Percentiles rank a stretch among this genome's conserved stretches.
These are phyloP conservation scores for Corythucha ciliata DNA, from an alignment of 2,888 invertebrate genomes.

Conservation along the genomic window DNA sequence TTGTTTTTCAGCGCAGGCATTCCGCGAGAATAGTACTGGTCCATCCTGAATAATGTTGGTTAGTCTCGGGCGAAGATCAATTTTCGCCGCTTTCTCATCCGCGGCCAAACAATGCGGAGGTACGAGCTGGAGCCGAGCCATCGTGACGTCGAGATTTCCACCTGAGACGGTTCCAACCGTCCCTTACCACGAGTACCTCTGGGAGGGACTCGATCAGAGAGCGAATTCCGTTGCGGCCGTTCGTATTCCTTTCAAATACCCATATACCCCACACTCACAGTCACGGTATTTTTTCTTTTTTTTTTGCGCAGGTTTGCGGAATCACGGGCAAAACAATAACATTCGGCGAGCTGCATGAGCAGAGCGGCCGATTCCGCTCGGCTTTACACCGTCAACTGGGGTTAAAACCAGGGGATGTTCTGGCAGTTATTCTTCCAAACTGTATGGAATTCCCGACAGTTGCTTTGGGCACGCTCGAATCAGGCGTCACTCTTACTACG, in stretches of 20 bases:
- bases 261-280: too few species aligned
- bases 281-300: too few species aligned
- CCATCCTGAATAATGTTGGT: too few species aligned
- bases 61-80: too few species aligned
- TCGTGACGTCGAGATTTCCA: constrained; percentile 30
- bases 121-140: too few species aligned
- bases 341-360: constrained; percentile 54
- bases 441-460: constrained; percentile 63
- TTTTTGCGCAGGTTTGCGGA: constrained; percentile 58
- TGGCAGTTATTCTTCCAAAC: constrained; percentile 65
- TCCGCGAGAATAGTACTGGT: too few species aligned
- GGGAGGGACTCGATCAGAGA: constrained; percentile 56
- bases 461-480: constrained; percentile 56
- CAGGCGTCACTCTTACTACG: constrained; percentile 59
- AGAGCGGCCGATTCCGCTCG: constrained; percentile 56
- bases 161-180: constrained; percentile 29
- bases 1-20: too few species aligned
- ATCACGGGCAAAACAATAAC: constrained; percentile 62
- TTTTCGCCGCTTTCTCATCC: too few species aligned
- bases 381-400: constrained; percentile 55
- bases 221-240: too few species aligned
- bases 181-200: constrained; percentile 52
- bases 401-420: constrained; percentile 54
- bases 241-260: too few species aligned
- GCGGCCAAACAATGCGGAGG: too few species aligned